These are phyloP conservation scores for Megathymus violae DNA, from an alignment of 1,140 invertebrate genomes.

Conservation along the genomic window DNA sequence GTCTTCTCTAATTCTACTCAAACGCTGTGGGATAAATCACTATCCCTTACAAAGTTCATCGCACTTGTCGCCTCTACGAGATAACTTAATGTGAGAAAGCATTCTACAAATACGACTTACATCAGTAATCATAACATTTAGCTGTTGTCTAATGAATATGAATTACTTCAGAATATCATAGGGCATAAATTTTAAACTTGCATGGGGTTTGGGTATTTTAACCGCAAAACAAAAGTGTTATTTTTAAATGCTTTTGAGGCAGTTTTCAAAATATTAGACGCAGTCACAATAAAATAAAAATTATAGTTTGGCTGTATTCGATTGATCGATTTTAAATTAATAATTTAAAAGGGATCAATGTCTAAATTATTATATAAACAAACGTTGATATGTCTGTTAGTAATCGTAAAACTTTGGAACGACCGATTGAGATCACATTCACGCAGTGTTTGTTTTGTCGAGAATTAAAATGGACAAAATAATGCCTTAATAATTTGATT, in stretches of 20 bases:
- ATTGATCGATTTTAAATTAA: too few relatives aligned
- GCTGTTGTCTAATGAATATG: slow-evolving; percentile 35
- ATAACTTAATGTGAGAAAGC: slow-evolving; percentile 60
- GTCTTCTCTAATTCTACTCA: slow-evolving; percentile 9
- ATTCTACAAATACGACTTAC: slow-evolving; percentile 43
- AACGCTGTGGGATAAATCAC: slow-evolving; percentile 33
- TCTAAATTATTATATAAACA: too few relatives aligned
- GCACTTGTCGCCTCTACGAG: slow-evolving; percentile 39
- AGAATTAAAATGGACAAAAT: too few relatives aligned
- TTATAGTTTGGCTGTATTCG: too few relatives aligned
- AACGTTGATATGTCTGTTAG: too few relatives aligned
- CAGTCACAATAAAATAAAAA: neutral
- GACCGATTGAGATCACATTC: too few relatives aligned
- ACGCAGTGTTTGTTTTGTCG: too few relatives aligned
- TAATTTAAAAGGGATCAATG: too few relatives aligned
- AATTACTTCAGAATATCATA: slow-evolving; percentile 13
- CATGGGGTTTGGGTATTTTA: neutral
- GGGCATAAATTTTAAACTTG: neutral
- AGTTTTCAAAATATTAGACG: neutral
- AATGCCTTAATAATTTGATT: too few relatives aligned
- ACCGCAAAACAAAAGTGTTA: neutral
- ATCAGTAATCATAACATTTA: slow-evolving; percentile 55
- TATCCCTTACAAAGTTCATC: slow-evolving; percentile 46
- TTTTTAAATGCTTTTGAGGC: neutral
- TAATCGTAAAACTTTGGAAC: too few relatives aligned